These are phyloP conservation scores for Pterostichus niger DNA, from an alignment of 2,888 invertebrate species.

Conservation along the genomic window DNA sequence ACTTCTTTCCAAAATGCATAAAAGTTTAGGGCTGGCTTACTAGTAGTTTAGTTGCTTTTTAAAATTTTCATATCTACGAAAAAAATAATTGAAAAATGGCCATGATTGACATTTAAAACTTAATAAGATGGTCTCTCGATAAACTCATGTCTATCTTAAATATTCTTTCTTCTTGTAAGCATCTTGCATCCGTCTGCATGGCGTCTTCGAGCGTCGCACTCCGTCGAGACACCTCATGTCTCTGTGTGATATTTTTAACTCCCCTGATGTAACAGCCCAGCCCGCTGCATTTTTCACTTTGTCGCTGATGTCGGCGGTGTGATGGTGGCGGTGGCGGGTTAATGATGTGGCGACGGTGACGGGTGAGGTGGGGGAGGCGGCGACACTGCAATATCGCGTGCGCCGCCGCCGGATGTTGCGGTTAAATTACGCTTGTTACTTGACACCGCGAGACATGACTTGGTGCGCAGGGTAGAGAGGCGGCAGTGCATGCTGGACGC, in stretches of 20 bases:
- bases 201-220: neutral
- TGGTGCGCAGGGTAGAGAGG: neutral
- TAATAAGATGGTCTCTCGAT: too few relatives aligned
- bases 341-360: conserved; percentile 20
- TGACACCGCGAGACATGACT: conserved; percentile 41
- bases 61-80: too few relatives aligned
- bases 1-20: too few relatives aligned
- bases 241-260: conserved; percentile 2
- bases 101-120: too few relatives aligned
- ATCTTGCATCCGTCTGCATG: neutral
- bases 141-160: too few relatives aligned
- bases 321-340: neutral
- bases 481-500: neutral
- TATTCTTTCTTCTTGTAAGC: too few relatives aligned
- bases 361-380: neutral
- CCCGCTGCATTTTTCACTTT: conserved; percentile 39
- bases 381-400: conserved; percentile 45
- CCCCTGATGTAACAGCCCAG: neutral
- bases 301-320: neutral
- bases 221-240: neutral
- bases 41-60: too few relatives aligned
- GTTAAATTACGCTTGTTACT: conserved; percentile 58
- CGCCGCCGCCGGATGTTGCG: conserved; percentile 47
- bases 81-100: too few relatives aligned
- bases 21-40: too few relatives aligned